Percentiles rank a stretch among this genome's conserved stretches.
Conservation (phyloP, 2,797 vertebrate genomes). For the Chelidonichthys spinosus region DNA sequence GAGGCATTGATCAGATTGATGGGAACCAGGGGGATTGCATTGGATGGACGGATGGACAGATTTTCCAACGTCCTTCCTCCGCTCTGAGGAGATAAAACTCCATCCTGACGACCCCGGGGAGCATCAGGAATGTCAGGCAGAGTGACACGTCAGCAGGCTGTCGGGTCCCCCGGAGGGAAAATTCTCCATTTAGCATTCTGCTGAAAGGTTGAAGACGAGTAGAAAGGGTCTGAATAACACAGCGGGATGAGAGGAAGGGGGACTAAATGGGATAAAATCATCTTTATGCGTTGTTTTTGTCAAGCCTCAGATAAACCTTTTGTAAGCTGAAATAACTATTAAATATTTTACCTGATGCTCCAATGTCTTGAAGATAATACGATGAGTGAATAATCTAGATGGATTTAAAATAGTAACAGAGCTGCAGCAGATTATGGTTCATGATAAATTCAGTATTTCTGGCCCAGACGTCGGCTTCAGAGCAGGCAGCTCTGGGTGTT, state of each 20-base stretch:
- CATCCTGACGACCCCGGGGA: constrained; percentile 61
- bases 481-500: constrained; percentile 26
- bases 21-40: constrained; percentile 48
- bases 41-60: constrained; percentile 60
- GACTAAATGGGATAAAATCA: constrained; percentile 39
- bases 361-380: not conserved
- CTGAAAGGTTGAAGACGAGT: constrained; percentile 63
- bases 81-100: constrained; percentile 65
- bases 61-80: constrained; percentile 57
- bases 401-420: constrained; percentile 17
- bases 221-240: constrained; percentile 38
- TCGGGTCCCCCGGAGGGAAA: constrained; percentile 45
- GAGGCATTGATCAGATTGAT: constrained; percentile 53
- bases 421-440: not conserved
- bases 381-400: not conserved
- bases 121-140: constrained; percentile 62
- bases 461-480: constrained; percentile 6
- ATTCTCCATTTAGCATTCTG: constrained; percentile 72
- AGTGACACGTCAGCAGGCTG: constrained; percentile 73
- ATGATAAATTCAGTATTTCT: constrained; percentile 21
- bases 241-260: constrained; percentile 26
- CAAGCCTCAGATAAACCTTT: constrained; percentile 21
- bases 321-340: constrained; percentile 4
- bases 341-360: not conserved
- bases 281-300: constrained; percentile 11